Percentiles rank a stretch among this genome's conserved stretches.
These are phyloP conservation scores for Agrotis segetum DNA, from an alignment of 2,888 invertebrate species.

Conservation along the genomic window DNA sequence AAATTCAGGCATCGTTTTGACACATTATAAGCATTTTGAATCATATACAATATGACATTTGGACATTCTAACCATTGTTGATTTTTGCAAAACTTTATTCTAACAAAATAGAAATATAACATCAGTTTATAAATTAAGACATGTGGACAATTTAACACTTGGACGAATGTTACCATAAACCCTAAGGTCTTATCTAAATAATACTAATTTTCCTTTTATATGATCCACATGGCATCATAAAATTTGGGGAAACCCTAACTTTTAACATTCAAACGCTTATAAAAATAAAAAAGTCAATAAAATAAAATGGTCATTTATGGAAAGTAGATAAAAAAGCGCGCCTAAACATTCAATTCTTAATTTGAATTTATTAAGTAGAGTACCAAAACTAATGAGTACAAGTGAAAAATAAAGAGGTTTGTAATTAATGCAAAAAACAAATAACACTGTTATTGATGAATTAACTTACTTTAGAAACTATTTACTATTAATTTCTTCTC, in stretches of 20 bases:
- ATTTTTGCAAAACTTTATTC: no score
- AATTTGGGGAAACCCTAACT: not conserved
- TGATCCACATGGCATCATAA: not conserved
- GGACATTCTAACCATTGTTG: no score
- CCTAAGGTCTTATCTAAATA: not conserved
- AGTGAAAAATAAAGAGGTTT: not conserved
- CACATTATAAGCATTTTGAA: no score
- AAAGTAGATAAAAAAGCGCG: not conserved
- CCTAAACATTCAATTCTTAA: constrained; percentile 3
- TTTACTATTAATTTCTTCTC: constrained; percentile 21
- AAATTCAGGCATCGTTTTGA: no score
- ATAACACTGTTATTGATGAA: not conserved
- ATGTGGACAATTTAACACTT: no score
- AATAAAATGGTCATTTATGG: not conserved
- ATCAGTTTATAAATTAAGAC: no score
- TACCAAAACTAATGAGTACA: not conserved
- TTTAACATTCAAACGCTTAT: not conserved
- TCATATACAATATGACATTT: no score
- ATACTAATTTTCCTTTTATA: not conserved
- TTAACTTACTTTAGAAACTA: constrained; percentile 11
- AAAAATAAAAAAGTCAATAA: not conserved
- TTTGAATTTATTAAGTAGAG: constrained; percentile 12
- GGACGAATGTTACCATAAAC: no score
- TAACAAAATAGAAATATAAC: no score
- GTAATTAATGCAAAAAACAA: not conserved